Evolutionary conservation across 1,140 invertebrate genomes (phyloP), one percentile per base, ranked within the genome.

Genomic region (Scaptodrosophila lebanonensis): DNA sequence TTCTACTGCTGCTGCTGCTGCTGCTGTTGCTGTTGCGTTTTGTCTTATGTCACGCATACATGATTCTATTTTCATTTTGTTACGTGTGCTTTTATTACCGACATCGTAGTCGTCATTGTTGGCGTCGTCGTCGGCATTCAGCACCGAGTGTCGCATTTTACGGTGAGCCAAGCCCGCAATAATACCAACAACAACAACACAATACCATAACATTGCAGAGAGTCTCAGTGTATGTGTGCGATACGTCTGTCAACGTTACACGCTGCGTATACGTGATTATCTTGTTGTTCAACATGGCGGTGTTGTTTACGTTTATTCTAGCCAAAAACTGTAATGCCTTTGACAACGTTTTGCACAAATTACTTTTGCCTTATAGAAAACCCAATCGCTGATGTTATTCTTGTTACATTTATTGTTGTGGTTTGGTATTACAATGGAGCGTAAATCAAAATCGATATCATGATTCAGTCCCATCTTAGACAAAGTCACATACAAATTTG

Each of bases 41-140:
- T 70, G 61, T 75, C 75, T 82, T 82, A 70, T 82, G 75, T 70
- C 70, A 82, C 66, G 69, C 75, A 82, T 56, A 70, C 53, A 70
- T 51, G 44, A 67, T 82, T 82, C 75, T 82, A 75, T 82, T 83
- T 63, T 82, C 75, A 67, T 66, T 82, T 82, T 82, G 75, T 75
- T 82, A 75, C 75, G 75, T 82, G 75, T 70, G 76, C 63, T 82
- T 82, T 82, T 69, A 79, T 72, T 57, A 69, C 69, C 65, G 49
- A 38, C 17, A 4, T 25, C 22, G 8, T 25, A 3, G 3, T 25
- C 22, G 8, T 25, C 22, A 3, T 25, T 25, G 8, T 25, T 25
- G 3, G 3, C 22, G 8, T 25, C 8, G 22, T 25, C 22, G 8
- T 8, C 59, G 33, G 29, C 45, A 63, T 71, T 58, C 57, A 76